These are phyloP conservation scores for Acrobeloides nanus DNA, from an alignment of 2,888 invertebrate species.

Conservation along the genomic window DNA sequence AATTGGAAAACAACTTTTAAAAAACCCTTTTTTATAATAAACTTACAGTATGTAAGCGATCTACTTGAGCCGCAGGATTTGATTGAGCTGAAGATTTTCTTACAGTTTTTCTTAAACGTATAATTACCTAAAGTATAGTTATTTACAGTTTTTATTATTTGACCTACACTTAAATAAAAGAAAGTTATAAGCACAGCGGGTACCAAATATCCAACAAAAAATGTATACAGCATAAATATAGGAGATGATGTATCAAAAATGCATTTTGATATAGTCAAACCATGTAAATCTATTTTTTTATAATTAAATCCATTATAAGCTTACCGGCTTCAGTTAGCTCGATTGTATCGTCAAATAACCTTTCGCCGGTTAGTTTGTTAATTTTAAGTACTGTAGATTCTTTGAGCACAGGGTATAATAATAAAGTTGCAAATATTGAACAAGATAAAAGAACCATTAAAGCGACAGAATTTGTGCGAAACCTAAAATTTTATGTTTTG, in stretches of 20 bases:
- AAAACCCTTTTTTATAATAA: no score
- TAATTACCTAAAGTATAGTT: no score
- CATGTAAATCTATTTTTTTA: slow-evolving; percentile 20
- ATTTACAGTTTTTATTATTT: slow-evolving; percentile 8
- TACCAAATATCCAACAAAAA: slow-evolving; percentile 40
- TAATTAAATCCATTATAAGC: neutral
- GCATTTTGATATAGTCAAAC: slow-evolving; percentile 40
- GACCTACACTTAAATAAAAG: slow-evolving; percentile 39
- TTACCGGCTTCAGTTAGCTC: slow-evolving; percentile 31
- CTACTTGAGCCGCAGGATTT: no score
- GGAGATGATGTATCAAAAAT: slow-evolving; percentile 43
- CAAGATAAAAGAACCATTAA: slow-evolving; percentile 26
- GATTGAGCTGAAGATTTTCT: no score
- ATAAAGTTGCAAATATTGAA: slow-evolving; percentile 35
- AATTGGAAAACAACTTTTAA: no score
- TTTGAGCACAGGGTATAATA: slow-evolving; percentile 42
- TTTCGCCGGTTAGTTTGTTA: slow-evolving; percentile 31
- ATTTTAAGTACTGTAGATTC: slow-evolving; percentile 41
- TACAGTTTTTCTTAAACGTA: no score
- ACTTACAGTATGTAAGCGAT: no score
- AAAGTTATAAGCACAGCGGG: slow-evolving; percentile 49
- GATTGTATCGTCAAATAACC: slow-evolving; percentile 23
- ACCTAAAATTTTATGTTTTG: slow-evolving; percentile 12
- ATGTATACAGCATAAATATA: slow-evolving; percentile 47
- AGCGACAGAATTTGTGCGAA: slow-evolving; percentile 34